Base-by-base conservation (phyloP, 2,888 invertebrate genomes). In the Xylocampa areola region DNA sequence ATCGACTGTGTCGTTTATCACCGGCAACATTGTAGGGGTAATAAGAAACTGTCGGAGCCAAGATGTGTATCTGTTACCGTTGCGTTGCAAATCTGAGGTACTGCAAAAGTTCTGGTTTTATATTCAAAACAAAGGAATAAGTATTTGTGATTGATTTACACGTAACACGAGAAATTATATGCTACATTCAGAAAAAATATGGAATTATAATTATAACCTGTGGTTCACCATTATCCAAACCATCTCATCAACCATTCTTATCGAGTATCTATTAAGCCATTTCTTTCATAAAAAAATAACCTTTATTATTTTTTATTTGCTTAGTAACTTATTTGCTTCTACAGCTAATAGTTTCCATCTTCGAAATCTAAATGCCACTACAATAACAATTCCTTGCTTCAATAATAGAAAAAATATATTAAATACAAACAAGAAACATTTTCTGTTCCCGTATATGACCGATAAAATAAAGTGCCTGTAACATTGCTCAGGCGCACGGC, bases 1-100 rank as follows among this genome's bases (percentile, higher is more conserved):
- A 74, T 72, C 57, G 62, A 23, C 14, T 52, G 57, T 55, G 64
- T 75, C 69, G 67, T 74, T 67, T 72, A 74, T 74, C 69, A 74
- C 61, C 30, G 44, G 59, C 60, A 68, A 73, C 73, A 68, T 72
- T 69, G 75, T 69, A 53, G 40, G 36, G 69, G 59, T 55, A 62
- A 64, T 75, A 74, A 69, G 73, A 73, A 69, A 67, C 60, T 53
- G 63, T 57, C 58, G 57, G 57, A 52, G 40, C 54, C 41, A 53
- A 73, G 72, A 72, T 74, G 61, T 53, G 69, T 64, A 74, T 72
- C 69, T 59, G 60, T 41, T 52, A 51, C 47, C 35, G 73, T 27
- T 40, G 23, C 32, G 41, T 54, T 41, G 13, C 17, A 48, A 52
- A 64, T 61, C 19, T 25, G 60, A 49, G 19, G 43, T 19, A 51